Conservation (phyloP, 2,113 vertebrate genomes). For the Mus pahari region DNA sequence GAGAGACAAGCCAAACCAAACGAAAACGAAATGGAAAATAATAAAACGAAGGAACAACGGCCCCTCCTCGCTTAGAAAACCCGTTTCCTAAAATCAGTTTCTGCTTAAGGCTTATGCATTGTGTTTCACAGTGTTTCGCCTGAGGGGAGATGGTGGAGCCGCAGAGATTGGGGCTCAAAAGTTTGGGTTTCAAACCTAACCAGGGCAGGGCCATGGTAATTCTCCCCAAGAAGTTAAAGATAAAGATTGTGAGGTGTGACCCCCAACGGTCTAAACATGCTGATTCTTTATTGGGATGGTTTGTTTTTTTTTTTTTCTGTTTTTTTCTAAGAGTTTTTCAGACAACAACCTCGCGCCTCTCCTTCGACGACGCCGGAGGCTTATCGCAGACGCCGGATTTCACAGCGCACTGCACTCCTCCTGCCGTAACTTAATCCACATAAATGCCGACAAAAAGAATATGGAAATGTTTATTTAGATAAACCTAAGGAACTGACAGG, state of each 20-base stretch:
- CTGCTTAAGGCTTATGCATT: slow-evolving; percentile 23
- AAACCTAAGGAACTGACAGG: slow-evolving; percentile 53
- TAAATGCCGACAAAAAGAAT: slow-evolving; percentile 34
- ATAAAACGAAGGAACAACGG: not conserved
- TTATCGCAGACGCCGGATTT: not conserved
- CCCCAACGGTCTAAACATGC: not conserved
- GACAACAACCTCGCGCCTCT: slow-evolving; percentile 17
- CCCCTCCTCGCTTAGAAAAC: not conserved
- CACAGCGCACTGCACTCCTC: not conserved
- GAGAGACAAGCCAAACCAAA: not conserved
- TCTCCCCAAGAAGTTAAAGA: not conserved
- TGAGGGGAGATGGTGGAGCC: not conserved
- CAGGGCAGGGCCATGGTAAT: not conserved
- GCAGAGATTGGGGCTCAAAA: slow-evolving; percentile 3
- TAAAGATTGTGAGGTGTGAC: slow-evolving; percentile 15
- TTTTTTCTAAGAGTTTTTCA: slow-evolving; percentile 64
- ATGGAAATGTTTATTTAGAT: slow-evolving; percentile 66
- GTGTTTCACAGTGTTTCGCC: not conserved
- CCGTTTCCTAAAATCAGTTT: slow-evolving; percentile 40
- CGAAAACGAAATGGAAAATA: not conserved
- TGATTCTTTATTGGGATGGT: not conserved
- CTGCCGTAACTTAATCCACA: slow-evolving; percentile 41
- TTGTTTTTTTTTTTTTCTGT: slow-evolving; percentile 40
- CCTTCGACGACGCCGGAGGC: slow-evolving; percentile 30
- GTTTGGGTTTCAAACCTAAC: not conserved